Conservation (phyloP, 2,113 vertebrate species). For the Eudorcas thomsonii region DNA sequence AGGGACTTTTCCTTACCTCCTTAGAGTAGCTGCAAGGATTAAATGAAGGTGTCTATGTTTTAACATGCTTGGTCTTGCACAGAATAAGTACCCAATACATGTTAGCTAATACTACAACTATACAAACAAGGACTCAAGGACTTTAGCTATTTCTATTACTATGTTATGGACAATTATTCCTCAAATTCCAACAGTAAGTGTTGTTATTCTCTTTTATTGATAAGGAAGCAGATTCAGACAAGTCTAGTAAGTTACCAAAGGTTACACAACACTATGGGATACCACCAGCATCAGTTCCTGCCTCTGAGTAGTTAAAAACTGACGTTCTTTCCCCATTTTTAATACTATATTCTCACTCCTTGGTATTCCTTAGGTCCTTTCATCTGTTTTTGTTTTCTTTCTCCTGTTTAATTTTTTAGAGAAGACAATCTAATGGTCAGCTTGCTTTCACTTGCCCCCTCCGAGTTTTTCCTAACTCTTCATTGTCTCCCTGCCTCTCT, state of each 20-base stretch:
- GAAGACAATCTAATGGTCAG: neutral
- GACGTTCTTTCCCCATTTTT: neutral
- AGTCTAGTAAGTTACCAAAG: neutral
- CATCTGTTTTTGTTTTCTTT: neutral
- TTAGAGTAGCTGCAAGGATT: neutral
- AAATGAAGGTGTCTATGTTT: neutral
- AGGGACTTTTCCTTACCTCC: neutral
- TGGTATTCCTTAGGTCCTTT: neutral
- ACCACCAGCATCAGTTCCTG: neutral
- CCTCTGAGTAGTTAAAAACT: neutral
- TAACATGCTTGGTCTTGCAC: neutral
- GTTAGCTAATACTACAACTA: neutral
- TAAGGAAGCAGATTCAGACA: neutral
- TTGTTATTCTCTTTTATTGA: neutral
- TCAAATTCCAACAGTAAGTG: neutral
- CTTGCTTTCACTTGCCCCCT: neutral
- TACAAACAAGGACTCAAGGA: neutral
- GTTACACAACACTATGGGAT: neutral
- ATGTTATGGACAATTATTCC: neutral
- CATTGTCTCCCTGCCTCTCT: neutral
- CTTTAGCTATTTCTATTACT: neutral
- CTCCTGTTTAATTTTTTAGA: neutral
- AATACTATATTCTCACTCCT: neutral
- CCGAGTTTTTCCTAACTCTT: neutral
- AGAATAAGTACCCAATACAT: neutral